phyloP scores from a whole-genome alignment of 2,113 vertebrate genomes.

The Tricholaema leucomelas region DNA sequence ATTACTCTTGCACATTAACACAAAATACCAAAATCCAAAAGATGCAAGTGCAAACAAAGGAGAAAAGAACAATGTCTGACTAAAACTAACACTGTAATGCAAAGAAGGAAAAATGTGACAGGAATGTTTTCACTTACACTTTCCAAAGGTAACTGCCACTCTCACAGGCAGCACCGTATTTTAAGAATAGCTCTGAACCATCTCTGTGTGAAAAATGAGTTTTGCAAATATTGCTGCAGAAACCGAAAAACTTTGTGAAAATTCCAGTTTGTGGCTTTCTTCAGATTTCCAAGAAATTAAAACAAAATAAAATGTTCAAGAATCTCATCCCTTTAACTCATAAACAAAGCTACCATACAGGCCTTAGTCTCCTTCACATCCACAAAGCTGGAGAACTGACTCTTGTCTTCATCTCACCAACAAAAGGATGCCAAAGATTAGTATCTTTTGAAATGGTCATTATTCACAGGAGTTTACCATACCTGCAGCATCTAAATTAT shows the following conservation, averaged over 20 bases:
- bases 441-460: neutral
- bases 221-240: neutral
- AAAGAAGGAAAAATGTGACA: neutral
- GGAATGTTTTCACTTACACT: neutral
- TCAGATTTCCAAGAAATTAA: neutral
- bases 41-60: neutral
- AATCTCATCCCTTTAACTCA: neutral
- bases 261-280: neutral
- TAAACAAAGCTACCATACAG: neutral
- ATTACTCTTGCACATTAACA: neutral
- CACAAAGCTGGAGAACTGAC: neutral
- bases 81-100: neutral
- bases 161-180: neutral
- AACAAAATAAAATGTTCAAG: neutral
- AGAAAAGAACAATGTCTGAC: neutral
- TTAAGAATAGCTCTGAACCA: neutral
- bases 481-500: neutral
- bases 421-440: neutral
- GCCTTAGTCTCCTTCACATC: neutral
- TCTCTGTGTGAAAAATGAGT: neutral
- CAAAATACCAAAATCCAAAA: neutral
- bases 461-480: neutral
- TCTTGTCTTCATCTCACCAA: neutral
- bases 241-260: neutral
- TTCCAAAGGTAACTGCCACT: neutral